Evolutionary conservation across 1,140 invertebrate species (phyloP).

Genomic region (Aphis gossypii): DNA sequence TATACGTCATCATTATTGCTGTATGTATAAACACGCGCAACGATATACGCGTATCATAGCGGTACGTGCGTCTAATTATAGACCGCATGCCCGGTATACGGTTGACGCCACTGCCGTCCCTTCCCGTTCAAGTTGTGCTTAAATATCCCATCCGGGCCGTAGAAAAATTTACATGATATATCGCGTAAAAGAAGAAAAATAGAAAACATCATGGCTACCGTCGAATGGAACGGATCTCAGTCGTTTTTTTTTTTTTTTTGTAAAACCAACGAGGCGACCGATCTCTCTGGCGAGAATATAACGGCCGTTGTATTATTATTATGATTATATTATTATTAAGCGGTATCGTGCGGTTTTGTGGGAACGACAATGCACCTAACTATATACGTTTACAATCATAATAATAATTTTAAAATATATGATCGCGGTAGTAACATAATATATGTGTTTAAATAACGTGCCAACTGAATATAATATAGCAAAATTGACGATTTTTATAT

Average conservation of each 20-base stretch:
- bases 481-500: neutral
- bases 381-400: neutral
- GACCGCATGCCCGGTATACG: neutral
- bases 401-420: neutral
- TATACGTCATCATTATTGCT: neutral
- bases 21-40: neutral
- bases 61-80: slow-evolving; percentile 37
- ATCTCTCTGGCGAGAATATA: neutral
- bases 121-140: neutral
- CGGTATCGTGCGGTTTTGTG: neutral
- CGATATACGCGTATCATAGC: neutral
- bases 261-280: neutral
- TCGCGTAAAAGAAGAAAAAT: neutral
- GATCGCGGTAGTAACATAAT: neutral
- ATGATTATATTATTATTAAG: neutral
- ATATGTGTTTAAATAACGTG: neutral
- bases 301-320: neutral
- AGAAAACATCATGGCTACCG: neutral
- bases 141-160: neutral
- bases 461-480: neutral
- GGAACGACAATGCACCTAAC: neutral
- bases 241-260: neutral
- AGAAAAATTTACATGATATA: neutral
- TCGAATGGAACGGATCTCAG: neutral
- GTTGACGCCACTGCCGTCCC: neutral